Evolutionary conservation across 2,888 invertebrate genomes (phyloP), one percentile per base, ranked within the genome.

Genomic region (Synergus itoensis): DNA sequence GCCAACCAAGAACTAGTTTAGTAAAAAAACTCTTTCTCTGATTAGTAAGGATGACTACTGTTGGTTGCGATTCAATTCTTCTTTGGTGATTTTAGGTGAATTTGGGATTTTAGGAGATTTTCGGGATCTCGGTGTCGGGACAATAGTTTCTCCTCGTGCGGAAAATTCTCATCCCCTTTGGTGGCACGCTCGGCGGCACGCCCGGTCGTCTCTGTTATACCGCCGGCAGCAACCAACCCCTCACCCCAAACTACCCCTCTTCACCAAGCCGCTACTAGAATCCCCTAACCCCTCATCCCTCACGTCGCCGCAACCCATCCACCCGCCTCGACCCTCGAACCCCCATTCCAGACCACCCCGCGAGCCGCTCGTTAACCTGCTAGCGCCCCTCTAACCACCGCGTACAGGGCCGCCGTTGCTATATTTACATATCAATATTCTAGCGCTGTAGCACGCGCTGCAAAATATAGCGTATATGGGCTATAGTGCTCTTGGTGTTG

Each of bases 161-260:
- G 87, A 89, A 90, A 91, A 90, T 90, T 90, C 92, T 88, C 91
- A 91, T 91, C 92, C 92, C 92, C 91, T 90, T 91, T 90, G 90
- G 91, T 91, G 92, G 92, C 92, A 92, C 92, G 92, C 92, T 92
- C 91, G 90, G 91, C 91, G 92, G 92, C 92, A 91, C 92, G 92
- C 92, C 92, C 92, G 92, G 89, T 89, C 90, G 91, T 91, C 91
- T 91, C 90, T 90, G 91, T 91, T 91, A 90, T 91, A 91, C 90
- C 89, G 90, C 90, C 89, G 89, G 90, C 90, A 90, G 91, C 91
- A 88, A 88, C 90, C 89, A 89, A 88, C 88, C 86, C 86, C 87
- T 86, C 86, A 79, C 79, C 84, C 86, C 84, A 21, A 11, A 60
- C 84, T 83, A 83, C 83, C 85, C 86, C 21, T 67, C 64, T 53